Conservation (phyloP, 2,113 vertebrate genomes). For the Polypterus bichir region DNA sequence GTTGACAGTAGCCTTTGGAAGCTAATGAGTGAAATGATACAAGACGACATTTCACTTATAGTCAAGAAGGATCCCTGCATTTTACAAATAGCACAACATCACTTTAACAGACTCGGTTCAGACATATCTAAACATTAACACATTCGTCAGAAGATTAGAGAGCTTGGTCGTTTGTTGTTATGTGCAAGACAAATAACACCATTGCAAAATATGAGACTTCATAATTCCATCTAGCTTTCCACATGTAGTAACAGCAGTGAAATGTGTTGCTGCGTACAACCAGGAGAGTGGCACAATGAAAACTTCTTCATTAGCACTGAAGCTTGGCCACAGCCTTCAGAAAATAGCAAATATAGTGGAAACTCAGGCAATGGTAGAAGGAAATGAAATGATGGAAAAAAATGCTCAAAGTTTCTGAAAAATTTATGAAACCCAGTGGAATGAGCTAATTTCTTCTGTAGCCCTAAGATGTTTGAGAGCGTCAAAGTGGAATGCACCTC, state of each 20-base stretch:
- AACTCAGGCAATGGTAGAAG: background rate
- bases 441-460: slow-evolving; percentile 15
- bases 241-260: no score
- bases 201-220: no score
- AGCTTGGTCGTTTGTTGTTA: no score
- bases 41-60: slow-evolving; percentile 8
- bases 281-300: no score
- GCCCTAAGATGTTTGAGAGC: slow-evolving; percentile 19
- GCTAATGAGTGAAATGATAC: slow-evolving; percentile 11
- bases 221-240: no score
- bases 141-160: no score
- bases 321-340: slow-evolving; percentile 12
- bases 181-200: no score
- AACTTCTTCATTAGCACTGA: background rate
- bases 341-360: slow-evolving; percentile 2
- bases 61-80: slow-evolving; percentile 4
- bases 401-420: slow-evolving; percentile 3
- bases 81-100: no score
- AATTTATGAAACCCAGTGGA: slow-evolving; percentile 16
- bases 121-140: no score
- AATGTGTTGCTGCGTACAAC: no score
- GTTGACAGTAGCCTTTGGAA: slow-evolving; percentile 12
- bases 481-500: slow-evolving; percentile 19
- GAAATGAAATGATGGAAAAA: slow-evolving; percentile 6
- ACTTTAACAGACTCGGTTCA: no score